phyloP scores from a whole-genome alignment of 2,888 invertebrate species.

The Neuroscelio doddi region DNA sequence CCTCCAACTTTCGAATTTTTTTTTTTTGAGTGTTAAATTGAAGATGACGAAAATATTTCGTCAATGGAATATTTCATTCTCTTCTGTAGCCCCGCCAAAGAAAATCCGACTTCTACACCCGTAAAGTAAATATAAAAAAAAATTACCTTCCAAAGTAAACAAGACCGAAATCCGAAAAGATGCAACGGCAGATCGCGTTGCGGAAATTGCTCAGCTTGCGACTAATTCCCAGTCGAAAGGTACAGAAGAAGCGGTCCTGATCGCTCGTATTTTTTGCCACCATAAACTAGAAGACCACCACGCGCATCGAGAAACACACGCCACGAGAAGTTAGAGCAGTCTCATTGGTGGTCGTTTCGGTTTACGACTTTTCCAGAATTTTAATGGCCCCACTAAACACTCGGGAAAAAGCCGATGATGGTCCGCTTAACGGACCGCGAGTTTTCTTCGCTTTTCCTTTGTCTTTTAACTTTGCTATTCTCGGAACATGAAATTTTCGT shows the following conservation, averaged over 20 bases:
- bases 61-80: neutral
- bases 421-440: constrained; percentile 51
- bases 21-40: no score
- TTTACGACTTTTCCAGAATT: constrained; percentile 70
- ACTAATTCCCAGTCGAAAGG: constrained; percentile 24
- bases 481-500: neutral
- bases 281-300: constrained; percentile 60
- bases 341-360: constrained; percentile 35
- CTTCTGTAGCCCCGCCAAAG: no score
- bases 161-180: constrained; percentile 30
- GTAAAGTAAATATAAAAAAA: constrained; percentile 34
- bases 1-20: no score
- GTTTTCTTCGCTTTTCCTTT: constrained; percentile 18
- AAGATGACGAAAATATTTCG: no score
- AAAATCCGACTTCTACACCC: neutral
- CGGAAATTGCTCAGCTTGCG: constrained; percentile 36
- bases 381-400: constrained; percentile 67
- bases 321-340: constrained; percentile 31
- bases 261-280: constrained; percentile 59
- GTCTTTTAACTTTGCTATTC: neutral
- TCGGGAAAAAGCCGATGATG: constrained; percentile 53
- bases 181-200: constrained; percentile 26
- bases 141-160: constrained; percentile 37
- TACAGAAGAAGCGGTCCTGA: constrained; percentile 54
- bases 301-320: constrained; percentile 36